Percentiles rank a stretch among this genome's conserved stretches.
Evolutionary conservation across 2,113 vertebrate species (phyloP).

Genomic region (human): GRCh38 chr15:95982501-95983000

Average conservation of each 20-base stretch:
- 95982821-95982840: constrained; percentile 86
- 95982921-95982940: constrained; percentile 73
- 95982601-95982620: constrained; percentile 88
- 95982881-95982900: constrained; percentile 73
- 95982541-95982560: constrained; percentile 95
- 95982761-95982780: constrained; percentile 85
- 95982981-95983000: constrained; percentile 67
- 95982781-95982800: constrained; percentile 77
- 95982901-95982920: constrained; percentile 66
- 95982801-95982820: constrained; percentile 73
- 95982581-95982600: constrained; percentile 86
- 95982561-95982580: constrained; percentile 92
- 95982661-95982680: constrained; percentile 89
- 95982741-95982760: constrained; percentile 86
- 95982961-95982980: constrained; percentile 64
- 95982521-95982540: constrained; percentile 90
- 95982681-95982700: constrained; percentile 87
- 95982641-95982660: constrained; percentile 91
- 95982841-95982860: constrained; percentile 81
- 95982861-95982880: constrained; percentile 81
- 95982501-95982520: constrained; percentile 89
- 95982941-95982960: constrained; percentile 76
- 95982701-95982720: constrained; percentile 85
- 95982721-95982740: constrained; percentile 88
- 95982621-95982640: constrained; percentile 92